Percentiles rank a stretch among this genome's conserved stretches.
These are phyloP conservation scores for Sebastes umbrosus DNA, from an alignment of 2,797 vertebrate species.

Conservation along the genomic window DNA sequence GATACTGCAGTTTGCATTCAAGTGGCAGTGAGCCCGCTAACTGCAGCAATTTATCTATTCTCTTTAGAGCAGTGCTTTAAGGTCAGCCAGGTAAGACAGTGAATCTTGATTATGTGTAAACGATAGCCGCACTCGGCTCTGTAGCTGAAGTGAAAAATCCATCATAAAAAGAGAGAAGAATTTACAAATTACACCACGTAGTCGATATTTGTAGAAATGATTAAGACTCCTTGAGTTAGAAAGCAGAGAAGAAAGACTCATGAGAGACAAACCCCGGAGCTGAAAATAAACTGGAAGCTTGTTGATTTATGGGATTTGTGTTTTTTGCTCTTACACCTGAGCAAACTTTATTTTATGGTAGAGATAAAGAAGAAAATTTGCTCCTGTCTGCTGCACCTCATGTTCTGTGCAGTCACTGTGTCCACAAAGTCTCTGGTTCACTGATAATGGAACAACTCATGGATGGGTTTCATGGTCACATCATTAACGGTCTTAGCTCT, in stretches of 20 bases:
- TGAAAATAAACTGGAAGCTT: slow-evolving; percentile 18
- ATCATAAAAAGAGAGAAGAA: slow-evolving; percentile 28
- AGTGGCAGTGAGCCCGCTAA: slow-evolving; percentile 42
- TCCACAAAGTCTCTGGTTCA: slow-evolving; percentile 19
- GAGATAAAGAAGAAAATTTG: not conserved
- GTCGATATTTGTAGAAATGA: slow-evolving; percentile 47
- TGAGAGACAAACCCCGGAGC: slow-evolving; percentile 7
- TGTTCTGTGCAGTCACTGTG: not conserved
- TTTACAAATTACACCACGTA: slow-evolving; percentile 22
- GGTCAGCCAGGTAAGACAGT: slow-evolving; percentile 61
- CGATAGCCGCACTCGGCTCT: slow-evolving; percentile 28
- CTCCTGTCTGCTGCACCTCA: not conserved
- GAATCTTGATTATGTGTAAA: slow-evolving; percentile 55
- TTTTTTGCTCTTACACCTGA: slow-evolving; percentile 10
- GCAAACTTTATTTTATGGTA: slow-evolving; percentile 19
- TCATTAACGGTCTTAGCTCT: slow-evolving; percentile 27
- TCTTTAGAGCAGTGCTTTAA: slow-evolving; percentile 54
- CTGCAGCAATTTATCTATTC: slow-evolving; percentile 66
- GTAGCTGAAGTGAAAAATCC: slow-evolving; percentile 31
- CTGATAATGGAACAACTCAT: slow-evolving; percentile 7
- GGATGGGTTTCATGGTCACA: slow-evolving; percentile 23
- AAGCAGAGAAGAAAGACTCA: slow-evolving; percentile 2
- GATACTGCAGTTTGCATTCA: slow-evolving; percentile 59
- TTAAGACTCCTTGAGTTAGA: not conserved
- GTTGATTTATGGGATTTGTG: slow-evolving; percentile 27